These are phyloP conservation scores for Drosophila prostipennis DNA, from an alignment of 2,888 invertebrate genomes.

Conservation along the genomic window DNA sequence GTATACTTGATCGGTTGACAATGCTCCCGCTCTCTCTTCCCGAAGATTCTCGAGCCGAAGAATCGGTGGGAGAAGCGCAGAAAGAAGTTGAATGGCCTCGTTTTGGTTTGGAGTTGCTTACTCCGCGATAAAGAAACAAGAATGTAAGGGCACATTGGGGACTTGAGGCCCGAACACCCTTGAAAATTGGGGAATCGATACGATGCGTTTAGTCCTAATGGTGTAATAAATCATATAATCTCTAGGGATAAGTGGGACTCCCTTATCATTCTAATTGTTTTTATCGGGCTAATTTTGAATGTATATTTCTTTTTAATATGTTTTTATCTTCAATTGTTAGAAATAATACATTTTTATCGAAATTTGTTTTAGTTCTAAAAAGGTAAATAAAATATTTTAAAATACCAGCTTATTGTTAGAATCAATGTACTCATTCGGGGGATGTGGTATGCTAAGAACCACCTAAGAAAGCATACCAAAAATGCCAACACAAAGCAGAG, in stretches of 20 bases:
- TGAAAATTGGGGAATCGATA: too few relatives aligned
- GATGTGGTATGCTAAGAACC: slow-evolving; percentile 9
- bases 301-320: too few relatives aligned
- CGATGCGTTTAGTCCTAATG: neutral
- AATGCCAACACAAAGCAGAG: slow-evolving; percentile 26
- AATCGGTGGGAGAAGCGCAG: slow-evolving; percentile 27
- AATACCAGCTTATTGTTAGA: neutral
- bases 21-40: slow-evolving; percentile 35
- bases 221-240: neutral
- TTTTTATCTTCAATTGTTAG: too few relatives aligned
- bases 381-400: too few relatives aligned
- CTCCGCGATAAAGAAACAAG: slow-evolving; percentile 24
- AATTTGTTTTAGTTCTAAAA: too few relatives aligned
- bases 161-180: neutral
- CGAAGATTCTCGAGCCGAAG: slow-evolving; percentile 22
- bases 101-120: slow-evolving; percentile 36
- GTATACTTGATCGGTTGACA: slow-evolving; percentile 31
- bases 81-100: slow-evolving; percentile 79
- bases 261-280: too few relatives aligned
- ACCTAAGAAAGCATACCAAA: slow-evolving; percentile 40
- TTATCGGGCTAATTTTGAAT: too few relatives aligned
- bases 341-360: too few relatives aligned
- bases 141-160: neutral
- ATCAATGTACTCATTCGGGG: neutral
- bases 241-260: neutral